Percentiles rank a stretch among this genome's conserved stretches.
These are phyloP conservation scores for Tachina grossa DNA, from an alignment of 2,888 invertebrate genomes.

Conservation along the genomic window DNA sequence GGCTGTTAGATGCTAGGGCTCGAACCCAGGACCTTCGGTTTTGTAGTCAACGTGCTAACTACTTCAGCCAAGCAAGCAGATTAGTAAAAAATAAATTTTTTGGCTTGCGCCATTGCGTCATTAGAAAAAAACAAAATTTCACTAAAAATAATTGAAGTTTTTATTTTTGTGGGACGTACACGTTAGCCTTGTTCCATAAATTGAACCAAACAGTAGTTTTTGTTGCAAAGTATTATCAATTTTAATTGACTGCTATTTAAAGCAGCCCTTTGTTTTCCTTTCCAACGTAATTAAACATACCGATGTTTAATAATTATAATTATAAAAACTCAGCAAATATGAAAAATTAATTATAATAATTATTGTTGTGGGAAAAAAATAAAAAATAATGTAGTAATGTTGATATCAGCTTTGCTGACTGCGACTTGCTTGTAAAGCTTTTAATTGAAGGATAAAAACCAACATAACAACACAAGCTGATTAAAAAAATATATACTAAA, in stretches of 20 bases:
- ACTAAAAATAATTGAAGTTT: too few species aligned
- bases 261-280: neutral
- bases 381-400: slow-evolving; percentile 2
- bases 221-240: too few species aligned
- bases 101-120: too few species aligned
- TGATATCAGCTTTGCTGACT: neutral
- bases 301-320: slow-evolving; percentile 2
- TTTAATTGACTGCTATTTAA: neutral
- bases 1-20: too few species aligned
- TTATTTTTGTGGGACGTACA: too few species aligned
- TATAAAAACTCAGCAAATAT: neutral
- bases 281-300: neutral
- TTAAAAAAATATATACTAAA: neutral
- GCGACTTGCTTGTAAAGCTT: slow-evolving; percentile 22
- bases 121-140: too few species aligned
- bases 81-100: too few species aligned
- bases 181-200: too few species aligned
- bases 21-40: too few species aligned
- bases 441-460: slow-evolving; percentile 36
- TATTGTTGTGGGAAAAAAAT: neutral
- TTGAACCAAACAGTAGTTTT: too few species aligned
- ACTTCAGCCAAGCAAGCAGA: too few species aligned
- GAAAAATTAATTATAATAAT: neutral
- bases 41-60: too few species aligned
- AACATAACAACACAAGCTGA: slow-evolving; percentile 42